Base-by-base conservation (phyloP, 2,888 invertebrate species). In the Cephalotes varians region DNA sequence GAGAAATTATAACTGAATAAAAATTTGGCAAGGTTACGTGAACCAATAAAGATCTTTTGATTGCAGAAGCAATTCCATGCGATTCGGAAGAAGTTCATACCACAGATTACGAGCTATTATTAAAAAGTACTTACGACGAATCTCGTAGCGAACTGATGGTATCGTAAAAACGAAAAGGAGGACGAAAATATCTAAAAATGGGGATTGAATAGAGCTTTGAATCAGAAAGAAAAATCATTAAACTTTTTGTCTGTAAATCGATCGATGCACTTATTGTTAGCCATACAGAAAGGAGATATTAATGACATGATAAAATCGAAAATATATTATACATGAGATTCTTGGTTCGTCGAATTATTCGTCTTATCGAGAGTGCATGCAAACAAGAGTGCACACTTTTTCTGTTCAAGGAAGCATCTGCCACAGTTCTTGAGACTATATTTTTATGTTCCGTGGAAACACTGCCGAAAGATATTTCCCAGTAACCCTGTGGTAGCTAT, bases 371-470 rank as follows among this genome's bases (percentile, higher is more conserved):
- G 67, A 54, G 25, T 51, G 37, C 49, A 76, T 64, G 64, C 64
- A 58, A 73, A 47, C 64, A 51, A 10, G 74, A 74, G 49, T 40
- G 51, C 69, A 60, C 4, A 44, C 44, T 56, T 71, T 44, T 47
- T 56, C 25, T 18, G 54, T 12, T 54, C 40, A 31, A 34, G 44
- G 44, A 69, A 69, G 73, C 64, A 77, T 69, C 77, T 79, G 77
- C 71, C 56, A 54, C 40, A 67, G 44, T 58, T 56, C 56, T 21
- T n/a, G 25, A 47, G 44, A 71, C 71, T 56, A 69, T 79, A 79
- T 79, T 71, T 71, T 71, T 71, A 79, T 58, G 77, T 79, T 31
- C 34, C 77, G 56, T 31, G 77, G 77, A 71, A 71, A 79, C 56
- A 79, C 7, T 56, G 56, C 44, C 71, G 71, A 79, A 79, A 79